These are phyloP conservation scores for Metallyticus violacea DNA, from an alignment of 2,888 invertebrate genomes.

Conservation along the genomic window DNA sequence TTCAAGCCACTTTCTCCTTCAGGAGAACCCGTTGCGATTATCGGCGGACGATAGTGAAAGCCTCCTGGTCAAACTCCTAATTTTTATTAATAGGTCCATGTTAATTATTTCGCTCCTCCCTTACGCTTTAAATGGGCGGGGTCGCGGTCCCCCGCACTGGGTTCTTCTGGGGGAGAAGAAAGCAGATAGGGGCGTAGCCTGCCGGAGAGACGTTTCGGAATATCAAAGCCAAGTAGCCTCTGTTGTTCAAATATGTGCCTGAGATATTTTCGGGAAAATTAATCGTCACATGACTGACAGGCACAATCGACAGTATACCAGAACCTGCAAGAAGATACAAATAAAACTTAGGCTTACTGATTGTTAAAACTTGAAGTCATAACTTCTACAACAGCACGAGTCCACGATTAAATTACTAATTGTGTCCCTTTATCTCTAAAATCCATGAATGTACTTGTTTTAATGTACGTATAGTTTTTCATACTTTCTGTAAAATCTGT, in stretches of 20 bases:
- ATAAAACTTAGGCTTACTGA: too few species aligned
- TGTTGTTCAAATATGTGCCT: neutral
- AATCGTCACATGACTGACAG: too few species aligned
- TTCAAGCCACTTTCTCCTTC: neutral
- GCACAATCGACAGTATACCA: too few species aligned
- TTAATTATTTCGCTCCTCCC: neutral
- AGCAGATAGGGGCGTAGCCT: neutral
- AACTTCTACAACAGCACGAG: too few species aligned
- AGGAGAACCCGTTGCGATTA: neutral
- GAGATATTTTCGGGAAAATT: neutral
- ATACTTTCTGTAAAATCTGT: too few species aligned
- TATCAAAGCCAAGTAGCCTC: neutral
- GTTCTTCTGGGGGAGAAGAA: neutral
- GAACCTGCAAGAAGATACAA: too few species aligned
- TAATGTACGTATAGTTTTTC: too few species aligned
- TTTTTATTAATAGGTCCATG: slow-evolving; percentile 1
- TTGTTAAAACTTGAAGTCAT: too few species aligned
- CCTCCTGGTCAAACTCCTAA: neutral
- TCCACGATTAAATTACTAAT: too few species aligned
- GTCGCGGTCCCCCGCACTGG: neutral
- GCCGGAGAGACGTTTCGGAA: too few species aligned
- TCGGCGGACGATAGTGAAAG: neutral
- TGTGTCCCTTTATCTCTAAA: too few species aligned
- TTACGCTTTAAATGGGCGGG: neutral
- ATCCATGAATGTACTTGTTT: too few species aligned